Percentiles rank a stretch among this genome's conserved stretches.
These are phyloP conservation scores for Protonibea diacanthus DNA, from an alignment of 2,797 vertebrate genomes.

Conservation along the genomic window DNA sequence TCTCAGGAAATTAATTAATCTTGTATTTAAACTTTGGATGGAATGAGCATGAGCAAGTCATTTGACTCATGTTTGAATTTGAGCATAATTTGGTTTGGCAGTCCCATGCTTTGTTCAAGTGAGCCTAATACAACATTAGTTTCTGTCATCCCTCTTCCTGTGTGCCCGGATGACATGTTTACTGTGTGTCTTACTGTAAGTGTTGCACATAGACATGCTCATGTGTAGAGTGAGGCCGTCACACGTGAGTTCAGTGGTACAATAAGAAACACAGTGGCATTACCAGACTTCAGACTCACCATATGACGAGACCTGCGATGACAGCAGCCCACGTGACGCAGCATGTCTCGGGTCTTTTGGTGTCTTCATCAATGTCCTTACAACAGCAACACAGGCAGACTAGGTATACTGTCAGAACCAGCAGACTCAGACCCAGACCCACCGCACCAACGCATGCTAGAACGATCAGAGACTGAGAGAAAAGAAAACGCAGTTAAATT, in stretches of 20 bases:
- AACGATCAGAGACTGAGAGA: slow-evolving; percentile 89
- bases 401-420: slow-evolving; percentile 87
- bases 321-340: slow-evolving; percentile 92
- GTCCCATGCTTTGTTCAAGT: not conserved
- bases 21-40: not conserved
- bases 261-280: not conserved
- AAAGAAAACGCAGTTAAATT: slow-evolving; percentile 11
- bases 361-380: slow-evolving; percentile 82
- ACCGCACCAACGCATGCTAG: slow-evolving; percentile 87
- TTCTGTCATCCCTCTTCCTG: not conserved
- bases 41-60: not conserved
- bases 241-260: not conserved
- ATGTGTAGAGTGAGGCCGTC: not conserved
- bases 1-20: not conserved
- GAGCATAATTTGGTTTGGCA: slow-evolving; percentile 7
- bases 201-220: not conserved
- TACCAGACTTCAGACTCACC: slow-evolving; percentile 85
- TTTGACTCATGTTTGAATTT: slow-evolving; percentile 23
- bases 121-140: too few species aligned
- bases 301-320: slow-evolving; percentile 91
- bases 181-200: too few species aligned
- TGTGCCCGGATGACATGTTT: not conserved
- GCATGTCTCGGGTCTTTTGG: slow-evolving; percentile 87
- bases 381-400: slow-evolving; percentile 89
- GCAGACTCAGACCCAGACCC: slow-evolving; percentile 90